phyloP scores from a whole-genome alignment of 1,140 invertebrate genomes.

The Caenorhabditis latens region DNA sequence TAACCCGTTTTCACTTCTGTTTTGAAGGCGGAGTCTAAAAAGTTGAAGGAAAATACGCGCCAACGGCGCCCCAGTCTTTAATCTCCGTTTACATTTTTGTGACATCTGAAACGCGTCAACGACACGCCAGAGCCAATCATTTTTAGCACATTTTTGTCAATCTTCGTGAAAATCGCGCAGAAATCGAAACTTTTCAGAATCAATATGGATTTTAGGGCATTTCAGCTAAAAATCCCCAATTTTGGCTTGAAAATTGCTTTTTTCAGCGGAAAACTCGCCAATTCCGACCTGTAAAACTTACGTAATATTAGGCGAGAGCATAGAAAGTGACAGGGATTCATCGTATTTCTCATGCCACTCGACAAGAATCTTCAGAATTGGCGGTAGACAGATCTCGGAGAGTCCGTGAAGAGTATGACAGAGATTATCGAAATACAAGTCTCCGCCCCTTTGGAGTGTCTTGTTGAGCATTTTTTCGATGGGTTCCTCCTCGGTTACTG shows the following conservation, averaged over 20 bases:
- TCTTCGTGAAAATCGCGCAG: too few relatives aligned
- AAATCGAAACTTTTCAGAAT: too few relatives aligned
- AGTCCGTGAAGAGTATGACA: constrained; percentile 71
- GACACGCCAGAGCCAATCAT: too few relatives aligned
- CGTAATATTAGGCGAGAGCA: constrained; percentile 4
- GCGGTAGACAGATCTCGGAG: constrained; percentile 93
- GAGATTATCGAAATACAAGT: constrained; percentile 75
- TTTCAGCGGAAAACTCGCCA: neutral
- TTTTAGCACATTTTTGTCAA: too few relatives aligned
- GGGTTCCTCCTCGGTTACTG: constrained; percentile 71
- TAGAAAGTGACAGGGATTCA: constrained; percentile 7
- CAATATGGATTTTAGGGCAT: too few relatives aligned
- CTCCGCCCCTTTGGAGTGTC: constrained; percentile 73
- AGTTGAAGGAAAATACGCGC: too few relatives aligned
- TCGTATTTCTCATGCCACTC: constrained; percentile 88
- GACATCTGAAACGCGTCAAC: too few relatives aligned
- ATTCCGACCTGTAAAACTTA: constrained; percentile 1
- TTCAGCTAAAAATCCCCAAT: neutral
- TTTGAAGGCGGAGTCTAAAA: too few relatives aligned
- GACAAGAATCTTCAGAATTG: constrained; percentile 90
- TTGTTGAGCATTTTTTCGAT: constrained; percentile 76
- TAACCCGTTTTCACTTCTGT: too few relatives aligned
- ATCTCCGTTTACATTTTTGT: too few relatives aligned
- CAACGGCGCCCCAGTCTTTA: too few relatives aligned
- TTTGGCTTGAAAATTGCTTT: neutral